Evolutionary conservation across 2,113 vertebrate genomes (phyloP), one percentile per base, ranked within the genome.

Genomic region (Bubo scandiacus): DNA sequence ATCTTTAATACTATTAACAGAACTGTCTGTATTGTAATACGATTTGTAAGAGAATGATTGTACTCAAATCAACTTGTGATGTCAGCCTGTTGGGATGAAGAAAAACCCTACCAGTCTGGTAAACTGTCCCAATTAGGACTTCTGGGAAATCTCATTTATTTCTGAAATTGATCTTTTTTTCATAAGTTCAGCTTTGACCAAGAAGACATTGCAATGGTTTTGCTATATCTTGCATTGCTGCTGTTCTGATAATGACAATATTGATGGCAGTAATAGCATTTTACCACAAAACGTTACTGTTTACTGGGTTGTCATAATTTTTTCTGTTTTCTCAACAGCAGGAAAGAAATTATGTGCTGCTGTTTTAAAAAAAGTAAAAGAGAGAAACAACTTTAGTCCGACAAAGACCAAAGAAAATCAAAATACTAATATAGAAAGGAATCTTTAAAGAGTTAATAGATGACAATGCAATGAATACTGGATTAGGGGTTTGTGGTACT

Each of bases 251-350:
- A 94, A 89, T 65, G 70, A 81, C 66, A 75, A 66, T 82, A 91
- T 34, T 82, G 90, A 86, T 18, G 34, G 22, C 74, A 85, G 66
- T 93, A 93, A 95, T n/a, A 88, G 70, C 42, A 67, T 83, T 83
- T 94, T 86, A 95, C 92, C 77, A 88, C 88, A 90, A 78, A 96
- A 81, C n/a, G 19, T 70, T 92, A 34, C 67, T 77, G 38, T 71
- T 95, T 83, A 47, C 42, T 85, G 42, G 5, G 5, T 29, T 72
- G 85, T 40, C 82, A 88, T 79, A 3, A 62, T 90, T 90, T 67
- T 73, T 83, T 17, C 59, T 63, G 30, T 59, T 93, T 72, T 82
- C 74, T 15, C 42, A 88, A 88, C n/a, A 95, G 40, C n/a, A 80
- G 51, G 19, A 66, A 83, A 86, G 30, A 88, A 92, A 80, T 58